These are phyloP conservation scores for Anthopleura sola DNA, from an alignment of 64 coral and sea anemone species.

Conservation along the genomic window DNA sequence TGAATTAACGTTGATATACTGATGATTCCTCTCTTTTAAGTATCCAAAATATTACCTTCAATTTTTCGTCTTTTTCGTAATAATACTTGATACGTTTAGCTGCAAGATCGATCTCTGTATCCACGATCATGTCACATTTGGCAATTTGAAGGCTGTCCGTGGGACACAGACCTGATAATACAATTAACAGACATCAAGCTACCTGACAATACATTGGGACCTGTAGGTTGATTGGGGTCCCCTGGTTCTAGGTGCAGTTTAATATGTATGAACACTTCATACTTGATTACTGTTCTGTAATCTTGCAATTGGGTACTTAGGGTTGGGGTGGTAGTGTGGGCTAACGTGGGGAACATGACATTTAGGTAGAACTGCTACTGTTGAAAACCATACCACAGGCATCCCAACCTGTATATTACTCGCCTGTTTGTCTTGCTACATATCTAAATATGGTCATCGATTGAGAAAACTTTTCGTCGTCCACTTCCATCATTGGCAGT, in stretches of 20 bases:
- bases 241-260: too few species aligned
- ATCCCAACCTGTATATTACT: neutral
- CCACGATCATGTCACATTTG: constrained; percentile 37
- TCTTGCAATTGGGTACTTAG: too few species aligned
- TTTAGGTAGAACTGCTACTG: too few species aligned
- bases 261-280: too few species aligned
- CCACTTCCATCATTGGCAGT: constrained; percentile 12
- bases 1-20: neutral
- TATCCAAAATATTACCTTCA: constrained; percentile 23
- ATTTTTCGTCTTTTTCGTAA: constrained; percentile 35
- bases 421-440: neutral
- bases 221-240: too few species aligned
- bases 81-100: neutral
- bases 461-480: neutral
- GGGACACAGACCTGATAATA: constrained; percentile 23
- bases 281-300: too few species aligned
- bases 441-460: constrained; percentile 16
- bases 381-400: neutral
- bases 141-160: constrained; percentile 14
- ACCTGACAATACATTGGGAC: too few species aligned
- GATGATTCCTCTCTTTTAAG: too few species aligned
- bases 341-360: neutral
- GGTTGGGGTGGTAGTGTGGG: neutral
- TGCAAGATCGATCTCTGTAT: constrained; percentile 21
- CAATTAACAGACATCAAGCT: neutral